Evolutionary conservation across 2,888 invertebrate species (phyloP).

Genomic region (Caenorhabditis doughertyi): DNA sequence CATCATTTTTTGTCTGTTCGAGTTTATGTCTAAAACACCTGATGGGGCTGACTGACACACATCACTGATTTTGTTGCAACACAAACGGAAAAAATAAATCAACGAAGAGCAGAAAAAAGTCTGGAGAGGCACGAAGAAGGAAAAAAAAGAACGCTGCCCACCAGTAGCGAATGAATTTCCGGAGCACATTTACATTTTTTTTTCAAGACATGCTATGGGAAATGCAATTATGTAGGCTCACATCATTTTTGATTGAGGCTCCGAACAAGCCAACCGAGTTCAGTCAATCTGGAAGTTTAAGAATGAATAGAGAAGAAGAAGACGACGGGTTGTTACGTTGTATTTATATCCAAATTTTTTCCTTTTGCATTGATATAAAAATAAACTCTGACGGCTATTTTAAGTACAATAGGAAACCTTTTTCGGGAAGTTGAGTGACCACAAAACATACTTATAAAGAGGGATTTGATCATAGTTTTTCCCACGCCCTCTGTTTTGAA

Average conservation of each 20-base stretch:
- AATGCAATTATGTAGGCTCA: constrained; percentile 58
- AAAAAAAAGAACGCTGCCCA: constrained; percentile 50
- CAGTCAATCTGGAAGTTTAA: constrained; percentile 11
- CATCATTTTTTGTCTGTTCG: constrained; percentile 46
- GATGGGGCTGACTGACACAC: constrained; percentile 29
- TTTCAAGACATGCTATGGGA: constrained; percentile 49
- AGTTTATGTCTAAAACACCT: constrained; percentile 53
- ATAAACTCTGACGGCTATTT: constrained; percentile 29
- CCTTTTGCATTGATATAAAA: neutral
- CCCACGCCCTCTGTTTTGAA: constrained; percentile 51
- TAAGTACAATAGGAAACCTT: constrained; percentile 21
- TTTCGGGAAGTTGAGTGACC: constrained; percentile 34
- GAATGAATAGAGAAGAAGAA: neutral
- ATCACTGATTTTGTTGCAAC: constrained; percentile 39
- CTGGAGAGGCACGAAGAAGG: constrained; percentile 12
- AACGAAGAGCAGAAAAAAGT: constrained; percentile 35
- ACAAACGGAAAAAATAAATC: constrained; percentile 58
- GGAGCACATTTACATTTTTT: constrained; percentile 60
- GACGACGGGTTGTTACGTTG: constrained; percentile 4
- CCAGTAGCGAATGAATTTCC: constrained; percentile 58
- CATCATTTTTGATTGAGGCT: constrained; percentile 56
- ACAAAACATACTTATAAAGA: constrained; percentile 49
- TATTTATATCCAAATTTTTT: constrained; percentile 17
- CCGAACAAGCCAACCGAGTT: constrained; percentile 3
- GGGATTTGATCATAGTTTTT: constrained; percentile 18